Evolutionary conservation across 2,113 vertebrate species (phyloP).

Genomic region (Oryzias melastigma): DNA sequence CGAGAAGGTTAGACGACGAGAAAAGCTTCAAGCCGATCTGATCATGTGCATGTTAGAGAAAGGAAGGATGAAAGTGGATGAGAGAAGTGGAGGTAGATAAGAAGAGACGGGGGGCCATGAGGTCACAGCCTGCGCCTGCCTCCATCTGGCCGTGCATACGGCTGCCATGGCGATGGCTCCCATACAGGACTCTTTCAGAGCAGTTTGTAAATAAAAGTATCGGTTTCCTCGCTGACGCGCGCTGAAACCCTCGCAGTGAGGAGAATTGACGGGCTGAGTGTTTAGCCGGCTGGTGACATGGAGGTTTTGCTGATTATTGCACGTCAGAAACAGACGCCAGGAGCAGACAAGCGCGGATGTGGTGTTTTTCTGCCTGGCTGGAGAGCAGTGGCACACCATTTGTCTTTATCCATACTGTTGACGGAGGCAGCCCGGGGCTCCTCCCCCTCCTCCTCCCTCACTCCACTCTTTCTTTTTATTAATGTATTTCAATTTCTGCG

Average conservation of each 20-base stretch:
- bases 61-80: slow-evolving; percentile 10
- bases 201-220: slow-evolving; percentile 34
- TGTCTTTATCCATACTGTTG: slow-evolving; percentile 69
- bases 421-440: slow-evolving; percentile 54
- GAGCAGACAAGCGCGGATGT: slow-evolving; percentile 51
- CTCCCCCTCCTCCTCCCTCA: slow-evolving; percentile 2
- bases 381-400: slow-evolving; percentile 66
- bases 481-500: slow-evolving; percentile 22
- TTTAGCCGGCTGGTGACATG: slow-evolving; percentile 18
- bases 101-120: slow-evolving; percentile 41
- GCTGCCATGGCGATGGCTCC: slow-evolving; percentile 37
- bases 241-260: background rate
- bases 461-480: background rate
- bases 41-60: background rate
- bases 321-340: slow-evolving; percentile 48
- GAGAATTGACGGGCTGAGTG: slow-evolving; percentile 13
- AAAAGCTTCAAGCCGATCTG: slow-evolving; percentile 13
- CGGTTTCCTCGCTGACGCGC: background rate
- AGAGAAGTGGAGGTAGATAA: slow-evolving; percentile 32
- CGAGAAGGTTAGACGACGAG: background rate
- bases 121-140: slow-evolving; percentile 53
- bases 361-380: slow-evolving; percentile 76
- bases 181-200: background rate
- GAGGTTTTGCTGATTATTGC: slow-evolving; percentile 64
- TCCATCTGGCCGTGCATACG: slow-evolving; percentile 53